A percentile compares a stretch with the other conserved stretches of the same genome.
Evolutionary conservation across 1,140 invertebrate genomes (phyloP).

Genomic region (Achroia grisella): DNA sequence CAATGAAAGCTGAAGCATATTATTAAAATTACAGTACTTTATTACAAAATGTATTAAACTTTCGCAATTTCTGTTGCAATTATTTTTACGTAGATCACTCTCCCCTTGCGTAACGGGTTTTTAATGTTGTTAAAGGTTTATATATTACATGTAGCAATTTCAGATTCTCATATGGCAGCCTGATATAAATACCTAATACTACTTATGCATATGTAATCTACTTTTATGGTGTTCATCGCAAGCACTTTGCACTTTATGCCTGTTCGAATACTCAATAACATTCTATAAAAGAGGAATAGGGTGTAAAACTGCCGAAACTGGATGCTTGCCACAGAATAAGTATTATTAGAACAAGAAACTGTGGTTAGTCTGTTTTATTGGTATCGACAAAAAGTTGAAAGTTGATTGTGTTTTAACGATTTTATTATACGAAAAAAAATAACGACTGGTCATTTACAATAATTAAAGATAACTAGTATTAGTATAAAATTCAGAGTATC

Average conservation of each 20-base stretch:
- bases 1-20: too few species aligned
- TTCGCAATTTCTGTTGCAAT: too few species aligned
- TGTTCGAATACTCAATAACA: conserved; percentile 7
- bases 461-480: too few species aligned
- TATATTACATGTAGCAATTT: not conserved
- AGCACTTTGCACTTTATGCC: conserved; percentile 6
- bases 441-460: not conserved
- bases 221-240: conserved; percentile 4
- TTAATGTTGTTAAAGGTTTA: conserved; percentile 1
- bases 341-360: conserved; percentile 4
- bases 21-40: too few species aligned
- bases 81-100: too few species aligned
- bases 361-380: not conserved
- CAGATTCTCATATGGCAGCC: not conserved
- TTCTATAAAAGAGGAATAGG: conserved; percentile 6
- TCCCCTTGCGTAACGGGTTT: not conserved
- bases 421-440: not conserved
- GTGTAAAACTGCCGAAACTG: conserved; percentile 1
- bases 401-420: not conserved
- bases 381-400: not conserved
- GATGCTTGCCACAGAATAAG: conserved; percentile 2
- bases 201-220: not conserved
- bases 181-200: not conserved
- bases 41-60: too few species aligned
- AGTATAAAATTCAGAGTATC: too few species aligned